Base-by-base conservation (phyloP, 2,113 vertebrate species). In the Limnothrissa miodon region DNA sequence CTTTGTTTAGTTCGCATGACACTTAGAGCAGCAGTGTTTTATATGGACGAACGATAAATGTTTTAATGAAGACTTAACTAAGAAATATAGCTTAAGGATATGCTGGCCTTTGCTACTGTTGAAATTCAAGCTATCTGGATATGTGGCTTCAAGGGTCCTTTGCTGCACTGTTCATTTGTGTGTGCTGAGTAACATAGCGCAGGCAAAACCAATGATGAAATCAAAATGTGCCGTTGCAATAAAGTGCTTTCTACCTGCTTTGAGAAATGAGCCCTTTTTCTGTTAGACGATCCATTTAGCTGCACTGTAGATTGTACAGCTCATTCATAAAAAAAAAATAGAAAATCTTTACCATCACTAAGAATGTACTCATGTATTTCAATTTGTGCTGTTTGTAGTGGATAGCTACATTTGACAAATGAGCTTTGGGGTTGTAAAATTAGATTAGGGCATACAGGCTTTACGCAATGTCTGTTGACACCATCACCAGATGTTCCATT, bases 181-280 rank as follows among this genome's bases (percentile, higher is more conserved):
- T 91, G 89, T 91, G 91, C 91, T 86, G 86, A 80, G 84, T 91
- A 87, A 89, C 83, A 84, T 78, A 83, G 86, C 86, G 90, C 86
- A 89, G 89, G 88, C 86, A 89, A 83, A 93, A 92, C 90, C 90
- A 92, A 91, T 91, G 87, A 92, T 87, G 85, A 90, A 83, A 84
- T 91, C 89, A 89, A 91, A 93, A 91, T 92, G 89, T 87, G 85
- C 85, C 56, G 83, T 87, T 91, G 87, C 87, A 93, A 94, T 90
- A 81, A 93, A 92, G 86, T 91, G 88, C 90, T 91, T 90, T 93
- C 86, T 88, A 91, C 80, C 86, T 85, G 82, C 80, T 84, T 86
- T 80, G 70, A 45, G 11, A 82, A 48, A 79, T 59, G 4, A 78
- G 79, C 83, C 83, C 21, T 87, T 25, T 9, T 74, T 85, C 53